Evolutionary conservation across 2,797 vertebrate species (phyloP).

Genomic region (Geotrypetes seraphini): DNA sequence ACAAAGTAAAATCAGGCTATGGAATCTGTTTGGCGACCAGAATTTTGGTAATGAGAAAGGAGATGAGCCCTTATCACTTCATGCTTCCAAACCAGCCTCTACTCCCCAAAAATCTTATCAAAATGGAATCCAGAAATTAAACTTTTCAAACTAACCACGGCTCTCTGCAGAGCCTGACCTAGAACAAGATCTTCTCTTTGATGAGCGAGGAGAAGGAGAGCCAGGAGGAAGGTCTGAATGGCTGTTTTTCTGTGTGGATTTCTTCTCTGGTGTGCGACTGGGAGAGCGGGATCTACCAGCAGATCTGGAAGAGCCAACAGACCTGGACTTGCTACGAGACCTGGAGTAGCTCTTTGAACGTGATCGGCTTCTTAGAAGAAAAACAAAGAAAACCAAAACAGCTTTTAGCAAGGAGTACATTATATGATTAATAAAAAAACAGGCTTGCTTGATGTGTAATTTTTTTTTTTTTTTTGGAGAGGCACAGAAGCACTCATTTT

Average conservation of each 20-base stretch:
- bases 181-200: constrained; percentile 53
- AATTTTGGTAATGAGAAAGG: constrained; percentile 45
- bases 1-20: constrained; percentile 32
- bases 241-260: constrained; percentile 46
- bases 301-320: constrained; percentile 46
- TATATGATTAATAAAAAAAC: too few species aligned
- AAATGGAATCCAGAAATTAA: constrained; percentile 39
- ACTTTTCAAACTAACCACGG: constrained; percentile 44
- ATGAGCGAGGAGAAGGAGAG: constrained; percentile 42
- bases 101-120: constrained; percentile 36
- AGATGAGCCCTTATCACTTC: constrained; percentile 33
- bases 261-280: constrained; percentile 80
- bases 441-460: too few species aligned
- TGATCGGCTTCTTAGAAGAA: constrained; percentile 59
- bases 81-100: constrained; percentile 25
- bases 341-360: constrained; percentile 74
- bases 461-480: too few species aligned
- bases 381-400: constrained; percentile 7
- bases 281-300: constrained; percentile 56
- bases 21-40: constrained; percentile 39
- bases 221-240: constrained; percentile 52
- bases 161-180: constrained; percentile 63
- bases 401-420: too few species aligned
- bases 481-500: too few species aligned
- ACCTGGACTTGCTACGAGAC: constrained; percentile 52